Conservation (phyloP, 2,888 invertebrate species). For the Xestia c-nigrum region DNA sequence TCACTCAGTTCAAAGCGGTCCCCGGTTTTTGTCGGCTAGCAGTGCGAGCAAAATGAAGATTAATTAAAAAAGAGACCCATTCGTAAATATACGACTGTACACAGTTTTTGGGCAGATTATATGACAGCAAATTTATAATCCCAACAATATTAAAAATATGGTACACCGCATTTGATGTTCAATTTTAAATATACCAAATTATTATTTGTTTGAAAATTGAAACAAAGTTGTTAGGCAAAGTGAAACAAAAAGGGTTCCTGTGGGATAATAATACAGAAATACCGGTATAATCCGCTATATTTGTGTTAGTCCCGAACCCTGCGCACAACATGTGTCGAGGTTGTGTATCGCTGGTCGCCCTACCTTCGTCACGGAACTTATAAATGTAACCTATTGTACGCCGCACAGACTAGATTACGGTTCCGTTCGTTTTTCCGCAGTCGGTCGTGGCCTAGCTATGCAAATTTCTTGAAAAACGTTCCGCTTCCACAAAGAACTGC, state of each 20-base stretch:
- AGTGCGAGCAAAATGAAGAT: constrained; percentile 30
- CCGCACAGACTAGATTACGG: constrained; percentile 69
- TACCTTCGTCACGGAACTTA: constrained; percentile 60
- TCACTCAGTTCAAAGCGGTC: constrained; percentile 32
- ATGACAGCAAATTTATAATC: constrained; percentile 22
- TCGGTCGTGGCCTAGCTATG: constrained; percentile 75
- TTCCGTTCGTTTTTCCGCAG: constrained; percentile 70
- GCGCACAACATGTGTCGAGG: constrained; percentile 54
- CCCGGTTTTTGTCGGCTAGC: constrained; percentile 32
- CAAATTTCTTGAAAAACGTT: constrained; percentile 78
- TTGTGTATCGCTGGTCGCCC: constrained; percentile 32
- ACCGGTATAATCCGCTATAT: constrained; percentile 17
- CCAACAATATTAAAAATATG: constrained; percentile 17
- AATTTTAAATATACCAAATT: constrained; percentile 24
- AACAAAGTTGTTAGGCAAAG: constrained; percentile 15
- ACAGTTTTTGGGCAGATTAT: constrained; percentile 21
- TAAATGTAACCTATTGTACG: constrained; percentile 66
- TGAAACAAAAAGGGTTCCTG: constrained; percentile 39
- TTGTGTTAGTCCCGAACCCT: constrained; percentile 40
- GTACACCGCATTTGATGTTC: background rate
- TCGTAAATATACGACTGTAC: constrained; percentile 14
- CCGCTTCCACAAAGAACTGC: constrained; percentile 67
- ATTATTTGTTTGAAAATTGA: constrained; percentile 28
- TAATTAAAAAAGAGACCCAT: constrained; percentile 54
- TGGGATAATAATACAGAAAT: constrained; percentile 26